Evolutionary conservation across 2,888 invertebrate species (phyloP).

Genomic region (Melikaiella ostensackeni): DNA sequence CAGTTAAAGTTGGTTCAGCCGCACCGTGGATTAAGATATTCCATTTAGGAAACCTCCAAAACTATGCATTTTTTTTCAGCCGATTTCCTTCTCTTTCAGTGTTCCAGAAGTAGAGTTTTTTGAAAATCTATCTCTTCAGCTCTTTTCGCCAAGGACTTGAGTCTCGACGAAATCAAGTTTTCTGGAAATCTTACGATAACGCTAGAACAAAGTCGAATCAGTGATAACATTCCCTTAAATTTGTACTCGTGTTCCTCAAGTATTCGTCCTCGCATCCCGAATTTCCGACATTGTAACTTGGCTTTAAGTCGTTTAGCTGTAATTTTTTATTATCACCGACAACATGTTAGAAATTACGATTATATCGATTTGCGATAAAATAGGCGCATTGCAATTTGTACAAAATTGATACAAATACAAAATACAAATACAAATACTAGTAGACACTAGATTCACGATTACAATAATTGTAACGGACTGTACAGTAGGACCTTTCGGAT

Average conservation of each 20-base stretch:
- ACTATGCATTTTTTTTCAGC: neutral
- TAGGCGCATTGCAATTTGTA: slow-evolving; percentile 31
- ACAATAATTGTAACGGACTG: neutral
- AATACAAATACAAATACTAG: slow-evolving; percentile 24
- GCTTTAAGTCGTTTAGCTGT: slow-evolving; percentile 34
- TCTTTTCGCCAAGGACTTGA: slow-evolving; percentile 15
- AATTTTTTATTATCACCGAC: slow-evolving; percentile 28
- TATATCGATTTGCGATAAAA: neutral
- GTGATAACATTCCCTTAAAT: slow-evolving; percentile 25
- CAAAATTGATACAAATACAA: slow-evolving; percentile 2
- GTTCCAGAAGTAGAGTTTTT: too few species aligned
- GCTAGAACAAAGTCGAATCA: slow-evolving; percentile 27
- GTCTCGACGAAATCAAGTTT: slow-evolving; percentile 22
- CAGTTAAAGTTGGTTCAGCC: too few species aligned
- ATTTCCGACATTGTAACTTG: slow-evolving; percentile 28
- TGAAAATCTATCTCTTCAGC: neutral
- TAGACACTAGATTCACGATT: neutral
- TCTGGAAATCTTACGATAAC: slow-evolving; percentile 12
- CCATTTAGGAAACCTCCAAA: neutral
- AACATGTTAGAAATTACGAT: slow-evolving; percentile 27
- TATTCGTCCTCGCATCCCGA: slow-evolving; percentile 24
- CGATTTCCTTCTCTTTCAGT: neutral
- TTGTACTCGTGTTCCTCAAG: slow-evolving; percentile 28
- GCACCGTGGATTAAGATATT: neutral
- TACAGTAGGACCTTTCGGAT: too few species aligned